phyloP scores from a whole-genome alignment of 2,888 invertebrate genomes.

The Nomada fucata region DNA sequence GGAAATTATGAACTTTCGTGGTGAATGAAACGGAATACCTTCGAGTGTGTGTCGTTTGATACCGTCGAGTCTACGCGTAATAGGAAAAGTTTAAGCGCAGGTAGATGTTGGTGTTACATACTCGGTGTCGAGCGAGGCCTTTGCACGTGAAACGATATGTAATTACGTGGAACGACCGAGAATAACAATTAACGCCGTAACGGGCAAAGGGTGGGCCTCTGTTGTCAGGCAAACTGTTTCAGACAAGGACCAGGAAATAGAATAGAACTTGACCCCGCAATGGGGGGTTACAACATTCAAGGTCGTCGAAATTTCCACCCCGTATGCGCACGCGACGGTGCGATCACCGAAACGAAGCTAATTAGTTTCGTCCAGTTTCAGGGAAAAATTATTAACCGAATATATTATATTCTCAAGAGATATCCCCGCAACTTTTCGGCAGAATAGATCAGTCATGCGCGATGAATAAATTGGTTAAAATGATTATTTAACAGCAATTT shows the following conservation, averaged over 20 bases:
- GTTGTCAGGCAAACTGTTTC: constrained; percentile 46
- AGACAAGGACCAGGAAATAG: constrained; percentile 38
- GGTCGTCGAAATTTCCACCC: constrained; percentile 31
- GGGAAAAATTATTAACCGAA: background rate
- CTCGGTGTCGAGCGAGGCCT: constrained; percentile 35
- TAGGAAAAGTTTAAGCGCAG: background rate
- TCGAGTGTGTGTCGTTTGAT: no score
- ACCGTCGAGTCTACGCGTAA: no score
- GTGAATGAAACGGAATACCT: no score
- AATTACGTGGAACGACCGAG: constrained; percentile 65
- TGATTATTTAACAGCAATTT: no score
- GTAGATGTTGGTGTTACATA: constrained; percentile 17
- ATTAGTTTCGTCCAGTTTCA: constrained; percentile 17
- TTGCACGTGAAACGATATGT: constrained; percentile 37
- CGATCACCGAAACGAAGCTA: constrained; percentile 11
- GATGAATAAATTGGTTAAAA: no score
- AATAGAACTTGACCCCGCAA: constrained; percentile 19
- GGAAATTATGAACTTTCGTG: background rate
- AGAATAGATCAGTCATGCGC: no score
- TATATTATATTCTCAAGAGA: background rate
- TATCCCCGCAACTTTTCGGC: background rate
- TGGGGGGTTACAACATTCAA: constrained; percentile 33
- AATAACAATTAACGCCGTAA: constrained; percentile 67
- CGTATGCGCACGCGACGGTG: background rate
- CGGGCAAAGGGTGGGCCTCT: constrained; percentile 5